Evolutionary conservation across 2,888 invertebrate species (phyloP), one percentile per base, ranked within the genome.

Genomic region (Malacosoma neustria): DNA sequence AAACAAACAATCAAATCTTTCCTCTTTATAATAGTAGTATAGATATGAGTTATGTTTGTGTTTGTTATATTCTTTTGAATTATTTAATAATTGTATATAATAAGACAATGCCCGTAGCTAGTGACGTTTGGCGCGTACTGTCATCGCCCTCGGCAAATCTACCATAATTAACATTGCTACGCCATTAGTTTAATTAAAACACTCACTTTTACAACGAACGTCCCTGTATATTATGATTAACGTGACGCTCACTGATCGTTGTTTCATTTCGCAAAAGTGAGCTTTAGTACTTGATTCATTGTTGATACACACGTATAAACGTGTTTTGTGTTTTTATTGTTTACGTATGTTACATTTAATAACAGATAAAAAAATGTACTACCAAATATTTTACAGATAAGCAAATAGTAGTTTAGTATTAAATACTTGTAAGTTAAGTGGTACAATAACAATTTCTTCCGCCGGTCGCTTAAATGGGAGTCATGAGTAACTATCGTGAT

Each of bases 181-280:
- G 87, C 91, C 91, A 91, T 91, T 91, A 91, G 89, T 89, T 87
- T 91, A 91, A 91, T 91, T 90, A 90, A 90, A 90, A 87, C 88
- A 88, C 88, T 89, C 89, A 89, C 64, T 72, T 70, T 70, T 58
- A 54, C 52, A 45, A 40, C 39, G 40, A 48, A 48, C 41, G 22
- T 30, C 33, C 38, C 12, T 32, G 46, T 46, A 45, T 53, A 54
- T 61, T 56, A 51, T 60, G 58, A 64, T 61, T 51, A 51, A 56
- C 51, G 50, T 41, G 33, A 43, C 41, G 32, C 35, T 38, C 46
- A 45, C 9, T 13, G 34, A 47, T 37, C 41, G 34, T 40, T 36
- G 22, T 22, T 22, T 22, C 22, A 9, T 5, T 22, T 22, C 22
- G 9, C 32, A 22, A 22, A 22, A 22, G 22, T 22, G 5, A 7